Evolutionary conservation across 1,140 invertebrate genomes (phyloP).

Genomic region (Trichogramma pretiosum): DNA sequence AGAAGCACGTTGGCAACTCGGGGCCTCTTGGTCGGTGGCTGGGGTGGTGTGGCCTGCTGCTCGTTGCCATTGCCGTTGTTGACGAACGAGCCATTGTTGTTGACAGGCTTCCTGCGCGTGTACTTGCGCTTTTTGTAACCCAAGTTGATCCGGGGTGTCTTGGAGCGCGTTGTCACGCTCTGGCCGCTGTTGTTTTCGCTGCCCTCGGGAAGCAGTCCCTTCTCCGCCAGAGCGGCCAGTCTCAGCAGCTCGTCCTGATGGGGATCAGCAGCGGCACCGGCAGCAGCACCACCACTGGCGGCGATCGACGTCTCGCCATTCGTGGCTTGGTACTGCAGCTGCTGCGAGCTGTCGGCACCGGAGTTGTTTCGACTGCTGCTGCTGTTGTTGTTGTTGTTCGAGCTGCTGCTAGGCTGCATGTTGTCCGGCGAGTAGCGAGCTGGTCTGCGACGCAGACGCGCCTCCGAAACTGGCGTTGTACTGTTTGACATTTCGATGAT

Average conservation of each 20-base stretch:
- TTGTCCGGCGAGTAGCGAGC: conserved; percentile 14
- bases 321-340: background rate
- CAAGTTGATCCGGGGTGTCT: too few species aligned
- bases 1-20: conserved; percentile 13
- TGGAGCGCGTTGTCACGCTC: too few species aligned
- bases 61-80: background rate
- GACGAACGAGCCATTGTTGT: too few species aligned
- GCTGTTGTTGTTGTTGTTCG: background rate
- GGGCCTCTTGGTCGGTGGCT: conserved; percentile 1
- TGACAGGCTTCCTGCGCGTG: too few species aligned
- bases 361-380: background rate
- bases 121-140: too few species aligned
- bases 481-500: too few species aligned
- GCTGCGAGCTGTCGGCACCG: background rate
- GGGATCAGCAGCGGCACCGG: background rate
- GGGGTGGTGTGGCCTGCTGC: background rate
- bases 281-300: background rate
- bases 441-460: conserved; percentile 16
- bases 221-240: background rate
- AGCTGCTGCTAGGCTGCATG: background rate
- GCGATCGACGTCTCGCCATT: background rate
- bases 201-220: background rate
- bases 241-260: background rate
- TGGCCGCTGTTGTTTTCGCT: too few species aligned
- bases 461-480: conserved; percentile 2